phyloP scores from a whole-genome alignment of 1,140 invertebrate genomes.

The Hycleus cichorii region DNA sequence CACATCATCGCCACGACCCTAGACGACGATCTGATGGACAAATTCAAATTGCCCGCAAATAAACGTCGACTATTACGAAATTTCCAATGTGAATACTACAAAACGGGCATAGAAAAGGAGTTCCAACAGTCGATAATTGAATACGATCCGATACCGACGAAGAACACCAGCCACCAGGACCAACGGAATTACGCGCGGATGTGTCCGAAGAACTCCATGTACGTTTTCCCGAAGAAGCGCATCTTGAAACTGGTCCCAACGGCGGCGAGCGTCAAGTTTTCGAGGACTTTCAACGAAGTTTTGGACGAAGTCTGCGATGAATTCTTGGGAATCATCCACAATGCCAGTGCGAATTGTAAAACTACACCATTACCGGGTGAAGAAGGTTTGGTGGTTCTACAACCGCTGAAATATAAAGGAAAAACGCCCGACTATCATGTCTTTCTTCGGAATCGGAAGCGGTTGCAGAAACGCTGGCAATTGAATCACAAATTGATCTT shows the following conservation, averaged over 20 bases:
- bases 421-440: constrained; percentile 49
- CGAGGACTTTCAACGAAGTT: neutral
- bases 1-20: constrained; percentile 23
- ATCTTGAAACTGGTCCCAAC: too few species aligned
- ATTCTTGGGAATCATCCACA: constrained; percentile 23
- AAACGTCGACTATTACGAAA: constrained; percentile 25
- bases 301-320: constrained; percentile 19
- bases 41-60: constrained; percentile 28
- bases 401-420: constrained; percentile 50
- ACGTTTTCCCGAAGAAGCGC: too few species aligned
- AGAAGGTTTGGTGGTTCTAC: constrained; percentile 16
- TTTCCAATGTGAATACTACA: constrained; percentile 27
- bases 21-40: constrained; percentile 27
- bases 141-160: constrained; percentile 27
- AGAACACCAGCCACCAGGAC: constrained; percentile 22
- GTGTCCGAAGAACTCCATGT: too few species aligned
- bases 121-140: constrained; percentile 26
- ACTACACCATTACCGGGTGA: constrained; percentile 17
- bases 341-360: constrained; percentile 27
- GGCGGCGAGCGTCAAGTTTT: too few species aligned
- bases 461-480: constrained; percentile 44
- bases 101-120: constrained; percentile 29
- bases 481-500: constrained; percentile 56
- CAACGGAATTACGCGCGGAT: too few species aligned
- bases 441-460: constrained; percentile 50